Evolutionary conservation across 2,888 invertebrate genomes (phyloP), one percentile per base, ranked within the genome.

Genomic region (Drosophila formosana): DNA sequence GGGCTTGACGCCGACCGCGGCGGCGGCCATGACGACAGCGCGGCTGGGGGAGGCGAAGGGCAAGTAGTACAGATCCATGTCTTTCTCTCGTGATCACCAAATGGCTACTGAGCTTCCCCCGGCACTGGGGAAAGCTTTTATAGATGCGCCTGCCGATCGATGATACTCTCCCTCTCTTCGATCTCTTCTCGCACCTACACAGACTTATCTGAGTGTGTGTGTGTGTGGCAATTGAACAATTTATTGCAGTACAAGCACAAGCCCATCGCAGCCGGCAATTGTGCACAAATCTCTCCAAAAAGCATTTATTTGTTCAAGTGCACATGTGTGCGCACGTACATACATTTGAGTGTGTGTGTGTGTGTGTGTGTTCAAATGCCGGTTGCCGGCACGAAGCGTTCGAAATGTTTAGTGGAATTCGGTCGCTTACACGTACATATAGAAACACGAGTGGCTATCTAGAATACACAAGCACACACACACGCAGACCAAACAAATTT

Each of bases 41-140:
- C 95, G 0, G 94, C 90, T 28, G 95, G 93, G 91, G 95, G 95
- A 11, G 95, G 95, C 95, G 82, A 94, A 94, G 5, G 94, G 94
- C 51, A 93, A 86, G 85, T 95, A 94, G 91, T 96, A 96, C 66
- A 95, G 93, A 91, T 95, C 76, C 74, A 76, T 64, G 39, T 57
- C 28, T 41, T 6, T 6, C n/a, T 18, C 9, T 18, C 32, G 37
- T n/a, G 32, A 26, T 25, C 28, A 47, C 23, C 13, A 11, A 66
- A 45, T 11, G 45, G 37, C 32, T 18, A 81, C 78, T 78, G 52
- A 73, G 23, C 37, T 49, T 11, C 4, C 18, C 18, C n/a, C 6
- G 9, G 11, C 8, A 39, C 23, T 39, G 25, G 23, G 1, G 7
- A n/a, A 4, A 43, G 41, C 52, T 52, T 53, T 49, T 73, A 77